Base-by-base conservation (phyloP, 1,140 invertebrate species). In the Zaprionus gabonicus region DNA sequence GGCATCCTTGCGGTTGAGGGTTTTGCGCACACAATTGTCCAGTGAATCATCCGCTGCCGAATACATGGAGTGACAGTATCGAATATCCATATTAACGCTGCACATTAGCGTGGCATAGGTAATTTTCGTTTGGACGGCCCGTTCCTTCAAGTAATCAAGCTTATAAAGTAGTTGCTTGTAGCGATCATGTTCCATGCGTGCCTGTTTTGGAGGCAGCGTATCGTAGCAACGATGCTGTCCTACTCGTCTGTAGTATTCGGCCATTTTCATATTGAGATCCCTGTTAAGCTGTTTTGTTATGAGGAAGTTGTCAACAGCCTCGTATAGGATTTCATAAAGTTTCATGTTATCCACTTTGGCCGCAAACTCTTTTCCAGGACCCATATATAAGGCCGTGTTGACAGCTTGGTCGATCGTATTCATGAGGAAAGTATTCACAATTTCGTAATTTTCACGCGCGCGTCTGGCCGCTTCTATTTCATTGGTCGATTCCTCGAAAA, bases 161-260 rank as follows among this genome's bases (percentile, higher is more conserved):
- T 25, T 0, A 12, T 28, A 6, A 0, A 80, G 6, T 0, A 55
- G 58, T 1, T 68, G 17, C 7, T 23, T 20, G 2, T 56, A 64
- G 20, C 78, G 64, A 1, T 27, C 4, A 6, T 17, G 13, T 9
- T 80, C 78, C 0, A 7, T 1, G 0, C 10, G 0, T 1, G 60
- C 38, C 15, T 12, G 23, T 2, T 9, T 0, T 0, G n/a, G 0
- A 1, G 59, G n/a, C 64, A 77, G 23, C 4, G 0, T 0, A 0
- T 71, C 46, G 15, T 62, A 73, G 17, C 13, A 9, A 6, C 69
- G 64, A 4, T 25, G 1, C 38, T 68, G 63, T 1, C 74, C 66
- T 0, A 44, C 5, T 1, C 77, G 77, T 2, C 73, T 67, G 46
- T 58, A 72, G 36, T 76, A 76, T 0, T 79, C 77, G 13, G 17